Evolutionary conservation across 1,140 invertebrate species (phyloP).

Genomic region (Trachelipus rathkii): DNA sequence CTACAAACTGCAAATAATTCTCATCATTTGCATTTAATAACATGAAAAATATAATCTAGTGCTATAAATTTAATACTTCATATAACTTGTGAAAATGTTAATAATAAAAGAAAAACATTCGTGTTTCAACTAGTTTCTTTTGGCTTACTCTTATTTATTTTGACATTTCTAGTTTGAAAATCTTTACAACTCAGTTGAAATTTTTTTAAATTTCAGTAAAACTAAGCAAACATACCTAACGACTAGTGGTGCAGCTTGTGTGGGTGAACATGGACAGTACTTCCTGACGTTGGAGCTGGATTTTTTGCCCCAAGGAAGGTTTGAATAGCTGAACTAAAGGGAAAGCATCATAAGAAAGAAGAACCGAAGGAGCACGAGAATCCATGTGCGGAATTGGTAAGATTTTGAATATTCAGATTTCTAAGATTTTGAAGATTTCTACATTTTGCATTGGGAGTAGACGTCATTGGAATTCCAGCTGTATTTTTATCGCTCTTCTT

Average conservation of each 20-base stretch:
- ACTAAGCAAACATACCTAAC: conserved; percentile 58
- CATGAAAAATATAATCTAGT: no score
- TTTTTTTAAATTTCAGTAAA: conserved; percentile 41
- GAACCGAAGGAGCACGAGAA: conserved; percentile 75
- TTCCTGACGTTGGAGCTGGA: conserved; percentile 33
- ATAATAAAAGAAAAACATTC: no score
- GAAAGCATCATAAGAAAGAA: no score
- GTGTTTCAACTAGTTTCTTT: no score
- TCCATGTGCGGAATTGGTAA: conserved; percentile 58
- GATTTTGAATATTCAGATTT: conserved; percentile 29
- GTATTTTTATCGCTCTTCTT: background rate
- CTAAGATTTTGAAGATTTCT: conserved; percentile 18
- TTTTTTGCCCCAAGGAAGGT: conserved; percentile 39
- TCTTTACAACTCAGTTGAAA: no score
- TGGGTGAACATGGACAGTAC: conserved; percentile 62
- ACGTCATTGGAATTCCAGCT: background rate
- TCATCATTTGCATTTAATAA: no score
- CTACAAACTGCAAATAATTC: no score
- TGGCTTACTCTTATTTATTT: no score
- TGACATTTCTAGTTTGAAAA: no score
- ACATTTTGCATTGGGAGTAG: background rate
- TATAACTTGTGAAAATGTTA: no score
- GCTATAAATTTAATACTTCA: no score
- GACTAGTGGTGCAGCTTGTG: conserved; percentile 78
- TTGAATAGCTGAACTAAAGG: conserved; percentile 54